Base-by-base conservation (phyloP, 2,888 invertebrate species). In the Sinotaia quadrata region DNA sequence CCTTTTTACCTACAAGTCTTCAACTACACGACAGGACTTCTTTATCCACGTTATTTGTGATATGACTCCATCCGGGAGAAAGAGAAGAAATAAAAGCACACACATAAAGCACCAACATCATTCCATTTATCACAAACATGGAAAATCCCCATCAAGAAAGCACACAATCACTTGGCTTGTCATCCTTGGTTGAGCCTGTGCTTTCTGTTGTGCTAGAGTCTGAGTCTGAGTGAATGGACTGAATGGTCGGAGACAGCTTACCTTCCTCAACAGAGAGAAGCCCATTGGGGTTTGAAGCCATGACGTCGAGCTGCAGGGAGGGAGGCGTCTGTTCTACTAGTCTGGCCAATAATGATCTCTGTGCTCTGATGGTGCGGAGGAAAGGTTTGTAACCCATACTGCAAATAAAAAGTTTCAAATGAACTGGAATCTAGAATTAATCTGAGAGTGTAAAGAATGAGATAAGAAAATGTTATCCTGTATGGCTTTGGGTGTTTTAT, bases 361-460 rank as follows among this genome's bases (percentile, higher is more conserved):
- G 85, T 21, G 77, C 77, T 51, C 80, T 59, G 58, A 87, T 84
- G 33, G 82, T 79, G 56, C 80, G 80, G 37, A 88, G 74, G 76
- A 88, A 86, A 7, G 87, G 84, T 71, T 84, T 86, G 79, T 87
- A 87, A 34, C 87, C 87, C 71, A 86, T 75, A 74, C 87, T 87
- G 83, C 21, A 83, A 4, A 7, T 21, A 47, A n/a, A n/a, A n/a
- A n/a, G n/a, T n/a, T n/a, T n/a, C n/a, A n/a, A n/a, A n/a, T n/a
- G n/a, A n/a, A n/a, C n/a, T n/a, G n/a, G n/a, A n/a, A n/a, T n/a
- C n/a, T n/a, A n/a, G n/a, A n/a, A n/a, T n/a, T n/a, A n/a, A n/a
- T n/a, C n/a, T n/a, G n/a, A n/a, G n/a, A n/a, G n/a, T n/a, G n/a
- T n/a, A n/a, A n/a, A n/a, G n/a, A n/a, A n/a, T n/a, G n/a, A n/a